Conservation (phyloP, 2,888 invertebrate genomes). For the Pandemis heparana region DNA sequence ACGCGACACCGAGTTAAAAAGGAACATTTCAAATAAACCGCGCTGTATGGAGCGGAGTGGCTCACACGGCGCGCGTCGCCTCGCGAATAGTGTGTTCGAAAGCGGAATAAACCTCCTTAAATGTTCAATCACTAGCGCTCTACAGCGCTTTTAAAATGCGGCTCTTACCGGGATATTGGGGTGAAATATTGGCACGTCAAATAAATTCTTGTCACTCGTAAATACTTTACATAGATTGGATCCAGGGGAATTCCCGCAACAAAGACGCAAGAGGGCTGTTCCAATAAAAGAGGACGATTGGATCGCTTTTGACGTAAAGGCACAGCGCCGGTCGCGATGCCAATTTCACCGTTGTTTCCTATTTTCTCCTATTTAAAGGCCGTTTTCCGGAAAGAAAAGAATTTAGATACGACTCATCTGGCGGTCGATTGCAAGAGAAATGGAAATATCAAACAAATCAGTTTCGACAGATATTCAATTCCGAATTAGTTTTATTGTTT, state of each 20-base stretch:
- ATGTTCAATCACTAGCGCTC: constrained; percentile 61
- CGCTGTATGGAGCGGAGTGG: constrained; percentile 22
- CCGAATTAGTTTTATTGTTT: neutral
- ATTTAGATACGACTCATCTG: constrained; percentile 28
- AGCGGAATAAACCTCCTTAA: constrained; percentile 46
- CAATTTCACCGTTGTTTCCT: constrained; percentile 57
- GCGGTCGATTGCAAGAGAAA: constrained; percentile 22
- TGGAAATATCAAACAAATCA: constrained; percentile 16
- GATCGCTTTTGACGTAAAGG: constrained; percentile 76
- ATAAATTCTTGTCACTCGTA: constrained; percentile 81
- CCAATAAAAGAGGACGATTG: constrained; percentile 79
- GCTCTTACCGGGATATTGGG: constrained; percentile 57
- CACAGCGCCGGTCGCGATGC: constrained; percentile 62
- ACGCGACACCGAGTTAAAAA: constrained; percentile 25
- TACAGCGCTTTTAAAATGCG: constrained; percentile 63
- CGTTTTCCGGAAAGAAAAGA: constrained; percentile 24
- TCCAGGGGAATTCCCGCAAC: constrained; percentile 70
- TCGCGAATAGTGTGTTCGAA: constrained; percentile 9
- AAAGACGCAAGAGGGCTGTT: constrained; percentile 75
- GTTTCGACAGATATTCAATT: constrained; percentile 3
- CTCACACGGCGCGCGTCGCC: constrained; percentile 25
- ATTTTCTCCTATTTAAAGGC: constrained; percentile 46
- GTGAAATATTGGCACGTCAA: constrained; percentile 76
- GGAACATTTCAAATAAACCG: constrained; percentile 40
- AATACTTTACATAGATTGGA: constrained; percentile 83